Evolutionary conservation across 2,797 vertebrate species (phyloP), one percentile per base, ranked within the genome.

Genomic region (Synanceia verrucosa): DNA sequence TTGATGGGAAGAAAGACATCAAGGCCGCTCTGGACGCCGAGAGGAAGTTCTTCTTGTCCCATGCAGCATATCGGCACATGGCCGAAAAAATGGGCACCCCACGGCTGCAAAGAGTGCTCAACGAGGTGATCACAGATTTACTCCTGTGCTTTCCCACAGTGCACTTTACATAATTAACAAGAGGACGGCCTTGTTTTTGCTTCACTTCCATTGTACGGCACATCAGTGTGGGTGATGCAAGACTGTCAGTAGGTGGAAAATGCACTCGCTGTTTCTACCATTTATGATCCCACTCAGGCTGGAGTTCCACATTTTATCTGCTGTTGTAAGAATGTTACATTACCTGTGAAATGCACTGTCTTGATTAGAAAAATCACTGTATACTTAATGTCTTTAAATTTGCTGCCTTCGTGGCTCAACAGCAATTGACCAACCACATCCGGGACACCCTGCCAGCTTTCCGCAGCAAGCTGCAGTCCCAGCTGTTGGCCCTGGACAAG

Each of bases 351-450:
- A 66, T 46, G 28, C n/a, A 24, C n/a, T 9, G 13, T 24, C 26
- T 26, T 9, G 6, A 47, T 44, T 39, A n/a, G 1, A 37, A n/a
- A 31, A 46, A 21, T 55, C 16, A 29, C 34, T 58, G 1, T 29
- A 23, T 16, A 33, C 39, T 39, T 39, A 28, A 53, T 64, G 66
- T 4, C 10, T 64, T 61, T 65, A 1, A 62, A 41, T 70, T 47
- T 60, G 37, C 57, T 23, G 33, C 5, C 52, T 73, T 68, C 82
- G 23, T 73, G 66, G 91, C 60, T 87, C 75, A 69, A 70, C 84
- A 96, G 96, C 96, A 97, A 97, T 94, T 98, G 81, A 98, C 96
- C 89, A 98, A 98, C 92, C 97, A 98, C 86, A 99, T 98, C 90
- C 95, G 97, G 75, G 97, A 99, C 81, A 99, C 96, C 1, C 88